Evolutionary conservation across 2,113 vertebrate species (phyloP), one percentile per base, ranked within the genome.

Genomic region (Strigops habroptila): DNA sequence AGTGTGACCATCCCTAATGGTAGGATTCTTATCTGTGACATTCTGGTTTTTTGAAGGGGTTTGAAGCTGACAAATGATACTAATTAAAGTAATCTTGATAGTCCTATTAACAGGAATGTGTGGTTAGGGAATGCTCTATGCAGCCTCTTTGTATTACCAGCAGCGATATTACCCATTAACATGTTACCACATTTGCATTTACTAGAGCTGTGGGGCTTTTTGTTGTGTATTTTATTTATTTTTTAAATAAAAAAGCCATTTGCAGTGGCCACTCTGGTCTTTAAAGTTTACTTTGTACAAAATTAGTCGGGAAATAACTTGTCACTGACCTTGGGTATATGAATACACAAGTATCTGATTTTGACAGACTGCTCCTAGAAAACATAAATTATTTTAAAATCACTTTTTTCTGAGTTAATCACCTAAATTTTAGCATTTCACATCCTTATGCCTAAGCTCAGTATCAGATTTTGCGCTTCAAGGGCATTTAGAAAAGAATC

Each of bases 251-350:
- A 77, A 93, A 88, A 70, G 9, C 51, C n/a, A 73, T 92, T 95
- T 90, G 39, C 46, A 85, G 51, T 49, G 33, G 69, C 52, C 33
- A 6, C 59, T 75, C 44, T 89, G 39, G 64, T 48, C 68, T 92
- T 94, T 81, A 70, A 91, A 62, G 25, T 83, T 96, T 93, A 48
- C 37, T 94, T 87, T 92, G 71, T 92, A 80, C 93, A 91, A 93
- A 70, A 78, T 90, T 68, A 91, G 46, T 77, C 55, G 95, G 96
- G 93, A 96, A 96, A 90, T 91, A 85, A 71, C 68, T 88, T 91
- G 55, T 84, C 46, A 57, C 41, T 79, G 88, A 95, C 86, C 64
- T 93, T 75, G 70, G 39, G 46, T 51, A 86, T 3, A 0, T 39
- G 93, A 76, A 86, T 86, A 53, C 8, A 9, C 48, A 78, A 62